Evolutionary conservation across 1,140 invertebrate genomes (phyloP), one percentile per base, ranked within the genome.

Genomic region (Pogonus chalceus): DNA sequence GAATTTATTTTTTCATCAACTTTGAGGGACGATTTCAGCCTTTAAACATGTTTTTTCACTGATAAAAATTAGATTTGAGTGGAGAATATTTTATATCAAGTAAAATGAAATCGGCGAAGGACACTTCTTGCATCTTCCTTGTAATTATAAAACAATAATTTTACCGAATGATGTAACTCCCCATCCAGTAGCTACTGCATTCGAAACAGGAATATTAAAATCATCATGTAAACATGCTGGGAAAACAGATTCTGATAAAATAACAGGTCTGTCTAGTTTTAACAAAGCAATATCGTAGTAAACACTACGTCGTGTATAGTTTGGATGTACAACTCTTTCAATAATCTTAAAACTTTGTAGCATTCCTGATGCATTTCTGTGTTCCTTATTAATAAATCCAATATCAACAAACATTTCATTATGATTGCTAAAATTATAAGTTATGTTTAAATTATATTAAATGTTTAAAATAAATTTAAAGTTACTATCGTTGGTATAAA

Each of bases 151-250:
- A 18, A 7, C 4, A 9, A 7, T 7, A 7, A 26, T 49, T 20
- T 49, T 49, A 43, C 37, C 37, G 18, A 4, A 9, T 43, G 7
- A 4, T 18, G 12, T 4, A 51, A 35, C 50, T 3, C 50, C 50
- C 50, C 50, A 51, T 3, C 50, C 50, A 14, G 23, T 51, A 12
- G 50, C 26, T 12, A 35, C 35, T 2, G 2, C 3, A 3, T 3
- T 35, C 9, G 39, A 55, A 3, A 4, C 12, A 14, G 7, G 12
- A 61, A 4, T 54, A 58, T 1, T 73, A 72, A 3, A 9, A 1
- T 49, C 18, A n/a, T 20, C 20, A 20, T 35, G 14, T 12, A 71
- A 51, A 18, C 37, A 43, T 43, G 37, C 37, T 18, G 37, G 37
- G 18, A 10, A 16, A 3, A 43, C 37, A 43, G 4, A 18, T 16